Conservation (phyloP, 2,888 invertebrate species). For the Bembecia ichneumoniformis region DNA sequence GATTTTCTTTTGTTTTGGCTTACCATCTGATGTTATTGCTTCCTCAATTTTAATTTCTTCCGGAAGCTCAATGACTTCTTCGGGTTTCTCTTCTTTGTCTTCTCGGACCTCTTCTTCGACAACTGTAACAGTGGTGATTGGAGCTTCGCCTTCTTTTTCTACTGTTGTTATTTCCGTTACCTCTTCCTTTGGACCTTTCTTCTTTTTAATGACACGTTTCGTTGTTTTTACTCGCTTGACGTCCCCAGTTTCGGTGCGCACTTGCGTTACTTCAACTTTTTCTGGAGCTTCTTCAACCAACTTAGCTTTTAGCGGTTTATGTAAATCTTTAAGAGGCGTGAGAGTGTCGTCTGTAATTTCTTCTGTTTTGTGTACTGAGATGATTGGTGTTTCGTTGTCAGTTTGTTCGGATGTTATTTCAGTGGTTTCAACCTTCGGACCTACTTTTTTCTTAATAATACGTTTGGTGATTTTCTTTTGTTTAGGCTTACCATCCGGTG, state of each 20-base stretch:
- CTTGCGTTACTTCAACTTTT: constrained; percentile 37
- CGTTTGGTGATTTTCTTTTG: constrained; percentile 36
- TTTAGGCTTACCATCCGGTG: constrained; percentile 22
- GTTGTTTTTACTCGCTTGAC: constrained; percentile 23
- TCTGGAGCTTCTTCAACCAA: constrained; percentile 27
- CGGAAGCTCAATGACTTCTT: constrained; percentile 27
- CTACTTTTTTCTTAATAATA: constrained; percentile 45
- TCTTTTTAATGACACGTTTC: constrained; percentile 32
- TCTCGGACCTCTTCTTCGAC: constrained; percentile 17
- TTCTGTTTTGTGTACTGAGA: constrained; percentile 38
- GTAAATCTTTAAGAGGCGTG: constrained; percentile 19
- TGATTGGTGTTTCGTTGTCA: constrained; percentile 30
- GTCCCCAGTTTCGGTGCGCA: constrained; percentile 28
- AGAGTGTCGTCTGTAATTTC: constrained; percentile 18
- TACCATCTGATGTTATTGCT: constrained; percentile 15
- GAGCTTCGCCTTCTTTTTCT: constrained; percentile 25
- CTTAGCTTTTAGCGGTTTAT: constrained; percentile 18
- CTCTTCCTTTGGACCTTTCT: constrained; percentile 22
- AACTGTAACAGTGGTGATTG: constrained; percentile 12
- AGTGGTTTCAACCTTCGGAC: constrained; percentile 27
- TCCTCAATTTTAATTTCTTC: constrained; percentile 29
- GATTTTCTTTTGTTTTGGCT: constrained; percentile 19
- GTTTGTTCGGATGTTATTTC: constrained; percentile 17
- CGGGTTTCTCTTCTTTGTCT: constrained; percentile 14
- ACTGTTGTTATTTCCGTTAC: constrained; percentile 24